phyloP scores from a whole-genome alignment of 2,113 vertebrate genomes.

The Xyrauchen texanus region DNA sequence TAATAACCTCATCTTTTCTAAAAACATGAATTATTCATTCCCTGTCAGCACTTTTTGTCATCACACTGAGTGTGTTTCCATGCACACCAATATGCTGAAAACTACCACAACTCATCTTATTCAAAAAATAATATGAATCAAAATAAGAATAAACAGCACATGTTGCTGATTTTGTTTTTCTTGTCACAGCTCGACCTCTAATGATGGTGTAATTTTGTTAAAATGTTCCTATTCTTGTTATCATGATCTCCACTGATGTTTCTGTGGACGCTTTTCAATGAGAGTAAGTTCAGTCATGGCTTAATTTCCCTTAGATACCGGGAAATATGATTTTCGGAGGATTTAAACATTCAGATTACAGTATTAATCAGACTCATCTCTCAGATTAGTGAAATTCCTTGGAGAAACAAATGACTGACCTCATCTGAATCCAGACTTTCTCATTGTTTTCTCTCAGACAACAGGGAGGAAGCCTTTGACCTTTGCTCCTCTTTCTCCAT shows the following conservation, averaged over 20 bases:
- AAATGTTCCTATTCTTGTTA: slow-evolving; percentile 31
- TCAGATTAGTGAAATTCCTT: slow-evolving; percentile 28
- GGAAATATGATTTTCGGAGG: slow-evolving; percentile 35
- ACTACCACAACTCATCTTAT: too few species aligned
- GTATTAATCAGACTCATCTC: slow-evolving; percentile 36
- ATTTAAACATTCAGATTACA: slow-evolving; percentile 12
- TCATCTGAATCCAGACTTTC: slow-evolving; percentile 6
- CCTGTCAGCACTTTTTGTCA: too few species aligned
- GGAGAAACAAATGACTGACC: slow-evolving; percentile 30
- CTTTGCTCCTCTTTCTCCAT: slow-evolving; percentile 23
- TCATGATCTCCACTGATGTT: background rate
- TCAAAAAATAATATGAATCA: background rate
- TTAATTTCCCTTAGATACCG: slow-evolving; percentile 5
- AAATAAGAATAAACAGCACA: slow-evolving; percentile 8
- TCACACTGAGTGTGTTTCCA: too few species aligned
- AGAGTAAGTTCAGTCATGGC: slow-evolving; percentile 21
- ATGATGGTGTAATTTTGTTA: slow-evolving; percentile 34
- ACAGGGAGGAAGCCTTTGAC: slow-evolving; percentile 32
- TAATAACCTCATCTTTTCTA: too few species aligned
- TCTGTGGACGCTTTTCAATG: background rate
- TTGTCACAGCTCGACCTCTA: slow-evolving; percentile 16
- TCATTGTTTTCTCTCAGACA: slow-evolving; percentile 31
- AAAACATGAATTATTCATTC: too few species aligned
- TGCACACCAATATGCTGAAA: too few species aligned
- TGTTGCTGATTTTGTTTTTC: slow-evolving; percentile 25